A percentile compares a stretch with the other conserved stretches of the same genome.
These are phyloP conservation scores for Rhagium mordax DNA, from an alignment of 2,888 invertebrate species.

Conservation along the genomic window DNA sequence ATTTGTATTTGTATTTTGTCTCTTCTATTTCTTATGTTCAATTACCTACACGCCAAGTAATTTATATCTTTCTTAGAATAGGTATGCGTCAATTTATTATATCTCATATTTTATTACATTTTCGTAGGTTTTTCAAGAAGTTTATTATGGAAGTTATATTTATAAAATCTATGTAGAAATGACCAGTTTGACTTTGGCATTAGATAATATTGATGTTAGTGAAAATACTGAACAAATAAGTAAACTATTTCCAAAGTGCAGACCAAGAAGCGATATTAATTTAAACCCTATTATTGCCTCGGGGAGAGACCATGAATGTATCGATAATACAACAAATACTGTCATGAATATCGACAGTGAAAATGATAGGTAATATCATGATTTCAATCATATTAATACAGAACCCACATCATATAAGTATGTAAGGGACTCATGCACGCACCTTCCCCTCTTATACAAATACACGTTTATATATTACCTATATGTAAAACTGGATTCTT, in stretches of 20 bases:
- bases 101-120: slow-evolving; percentile 35
- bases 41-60: background rate
- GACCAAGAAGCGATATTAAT: slow-evolving; percentile 78
- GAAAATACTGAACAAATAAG: slow-evolving; percentile 83
- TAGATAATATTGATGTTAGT: slow-evolving; percentile 70
- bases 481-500: background rate
- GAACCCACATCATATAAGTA: background rate
- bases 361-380: slow-evolving; percentile 66
- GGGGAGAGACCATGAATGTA: slow-evolving; percentile 67
- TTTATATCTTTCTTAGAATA: background rate
- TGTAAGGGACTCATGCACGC: background rate
- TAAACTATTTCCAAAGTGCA: slow-evolving; percentile 89
- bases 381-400: slow-evolving; percentile 32
- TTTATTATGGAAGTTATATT: slow-evolving; percentile 51
- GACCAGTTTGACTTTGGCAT: slow-evolving; percentile 69
- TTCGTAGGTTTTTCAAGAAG: slow-evolving; percentile 53
- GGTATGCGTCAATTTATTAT: background rate
- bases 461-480: background rate
- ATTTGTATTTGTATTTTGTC: no score
- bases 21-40: background rate
- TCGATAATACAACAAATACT: slow-evolving; percentile 68
- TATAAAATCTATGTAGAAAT: slow-evolving; percentile 63
- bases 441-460: background rate
- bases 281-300: slow-evolving; percentile 71
- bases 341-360: slow-evolving; percentile 72